phyloP scores from a whole-genome alignment of 2,888 invertebrate species.

The Orchestes rusci region DNA sequence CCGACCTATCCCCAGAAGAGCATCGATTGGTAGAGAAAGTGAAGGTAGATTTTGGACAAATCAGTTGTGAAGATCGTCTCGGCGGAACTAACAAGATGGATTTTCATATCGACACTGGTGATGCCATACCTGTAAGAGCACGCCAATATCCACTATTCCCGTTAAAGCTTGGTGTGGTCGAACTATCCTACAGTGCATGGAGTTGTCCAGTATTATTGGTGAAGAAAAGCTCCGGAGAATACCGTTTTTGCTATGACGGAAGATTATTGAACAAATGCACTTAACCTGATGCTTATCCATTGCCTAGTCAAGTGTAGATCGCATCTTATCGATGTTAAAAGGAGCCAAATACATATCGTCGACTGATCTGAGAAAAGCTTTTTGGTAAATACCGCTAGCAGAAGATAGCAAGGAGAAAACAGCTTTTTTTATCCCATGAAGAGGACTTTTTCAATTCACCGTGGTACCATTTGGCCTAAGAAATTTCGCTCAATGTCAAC shows the following conservation, averaged over 20 bases:
- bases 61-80: neutral
- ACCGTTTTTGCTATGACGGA: slow-evolving; percentile 25
- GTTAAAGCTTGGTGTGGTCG: slow-evolving; percentile 21
- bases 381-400: slow-evolving; percentile 18
- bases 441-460: slow-evolving; percentile 29
- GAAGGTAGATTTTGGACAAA: neutral
- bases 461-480: slow-evolving; percentile 9
- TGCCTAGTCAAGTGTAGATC: slow-evolving; percentile 21
- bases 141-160: slow-evolving; percentile 12
- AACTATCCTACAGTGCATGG: neutral
- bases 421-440: slow-evolving; percentile 32
- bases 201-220: neutral
- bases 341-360: slow-evolving; percentile 16
- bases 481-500: slow-evolving; percentile 11
- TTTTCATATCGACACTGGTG: slow-evolving; percentile 19
- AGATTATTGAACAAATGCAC: slow-evolving; percentile 12
- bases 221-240: slow-evolving; percentile 22
- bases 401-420: slow-evolving; percentile 26
- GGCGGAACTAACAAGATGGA: neutral
- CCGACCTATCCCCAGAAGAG: too few relatives aligned
- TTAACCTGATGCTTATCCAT: slow-evolving; percentile 15
- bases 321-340: slow-evolving; percentile 11
- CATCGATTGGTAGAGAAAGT: neutral
- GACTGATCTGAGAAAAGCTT: slow-evolving; percentile 18
- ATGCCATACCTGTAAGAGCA: slow-evolving; percentile 10